These are phyloP conservation scores for Morpho deidamia DNA, from an alignment of 2,888 invertebrate genomes.

Conservation along the genomic window DNA sequence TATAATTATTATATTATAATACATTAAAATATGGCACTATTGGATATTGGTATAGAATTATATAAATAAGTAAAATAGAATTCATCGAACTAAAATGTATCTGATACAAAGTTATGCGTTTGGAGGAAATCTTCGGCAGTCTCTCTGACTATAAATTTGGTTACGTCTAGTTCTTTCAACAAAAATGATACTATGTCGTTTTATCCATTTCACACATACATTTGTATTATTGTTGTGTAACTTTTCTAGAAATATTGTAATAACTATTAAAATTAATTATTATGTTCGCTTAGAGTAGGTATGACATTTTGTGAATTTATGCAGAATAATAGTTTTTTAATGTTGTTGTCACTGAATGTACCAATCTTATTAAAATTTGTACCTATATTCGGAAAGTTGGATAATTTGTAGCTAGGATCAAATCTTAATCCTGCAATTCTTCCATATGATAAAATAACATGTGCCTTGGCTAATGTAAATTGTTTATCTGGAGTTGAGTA, in stretches of 20 bases:
- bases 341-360: constrained; percentile 78
- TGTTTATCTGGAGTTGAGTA: constrained; percentile 63
- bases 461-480: constrained; percentile 73
- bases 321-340: constrained; percentile 78
- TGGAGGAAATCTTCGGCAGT: background rate
- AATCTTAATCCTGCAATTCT: constrained; percentile 73
- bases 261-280: constrained; percentile 47
- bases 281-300: constrained; percentile 73
- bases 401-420: constrained; percentile 77
- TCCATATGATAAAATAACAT: constrained; percentile 66
- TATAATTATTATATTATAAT: too few species aligned
- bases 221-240: constrained; percentile 67
- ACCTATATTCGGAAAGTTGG: constrained; percentile 78
- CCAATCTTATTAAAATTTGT: constrained; percentile 76
- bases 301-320: constrained; percentile 75
- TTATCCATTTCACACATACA: constrained; percentile 40
- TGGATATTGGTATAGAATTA: too few species aligned
- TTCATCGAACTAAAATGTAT: too few species aligned
- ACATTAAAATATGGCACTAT: too few species aligned
- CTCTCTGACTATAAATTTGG: constrained; percentile 2
- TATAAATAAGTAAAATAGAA: too few species aligned
- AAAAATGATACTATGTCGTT: constrained; percentile 7
- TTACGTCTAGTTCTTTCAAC: constrained; percentile 24
- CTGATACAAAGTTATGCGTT: background rate
- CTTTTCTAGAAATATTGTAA: constrained; percentile 70